Base-by-base conservation (phyloP, 2,797 vertebrate genomes). In the Myotis planiceps region DNA sequence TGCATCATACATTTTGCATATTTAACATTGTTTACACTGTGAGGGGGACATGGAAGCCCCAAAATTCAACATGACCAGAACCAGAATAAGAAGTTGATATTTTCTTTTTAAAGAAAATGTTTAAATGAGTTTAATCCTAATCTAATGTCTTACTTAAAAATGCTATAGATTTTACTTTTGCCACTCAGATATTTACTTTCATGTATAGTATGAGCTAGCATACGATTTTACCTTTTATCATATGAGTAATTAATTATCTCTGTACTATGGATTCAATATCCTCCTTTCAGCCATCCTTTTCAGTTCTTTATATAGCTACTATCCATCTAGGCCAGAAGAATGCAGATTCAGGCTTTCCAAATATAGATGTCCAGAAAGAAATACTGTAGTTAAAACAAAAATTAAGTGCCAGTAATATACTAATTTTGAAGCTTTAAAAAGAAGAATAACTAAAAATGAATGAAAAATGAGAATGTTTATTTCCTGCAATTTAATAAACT, bases 401-500 rank as follows among this genome's bases (percentile, higher is more conserved):
- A 92, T 32, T 9, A 90, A 68, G 37, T 49, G 58, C 21, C 16
- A 55, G 27, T 88, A 80, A 80, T 29, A 66, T 72, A 78, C 88
- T 92, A 83, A 5, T 88, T 29, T 82, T 79, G 5, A 4, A 82
- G 8, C 55, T 68, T 93, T 86, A 45, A 78, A 82, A 92, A 53
- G 37, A 63, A 47, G 12, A 82, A 68, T 42, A 76, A 42, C 12
- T 68, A 45, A 80, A 96, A 75, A 34, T 72, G 68, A 80, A 47
- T 79, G 2, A 29, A 66, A 96, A 88, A 93, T 74, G 34, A 94
- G 58, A 78, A 74, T 81, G 58, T 83, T 91, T 94, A 89, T 74
- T 85, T 97, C 71, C 58, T 92, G 7, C 32, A 94, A 80, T 74
- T 91, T 89, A 83, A 84, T 95, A 88, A 96, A 89, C 55, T 75